These are phyloP conservation scores for Homarus gammarus DNA, from an alignment of 2,888 invertebrate species.

Conservation along the genomic window DNA sequence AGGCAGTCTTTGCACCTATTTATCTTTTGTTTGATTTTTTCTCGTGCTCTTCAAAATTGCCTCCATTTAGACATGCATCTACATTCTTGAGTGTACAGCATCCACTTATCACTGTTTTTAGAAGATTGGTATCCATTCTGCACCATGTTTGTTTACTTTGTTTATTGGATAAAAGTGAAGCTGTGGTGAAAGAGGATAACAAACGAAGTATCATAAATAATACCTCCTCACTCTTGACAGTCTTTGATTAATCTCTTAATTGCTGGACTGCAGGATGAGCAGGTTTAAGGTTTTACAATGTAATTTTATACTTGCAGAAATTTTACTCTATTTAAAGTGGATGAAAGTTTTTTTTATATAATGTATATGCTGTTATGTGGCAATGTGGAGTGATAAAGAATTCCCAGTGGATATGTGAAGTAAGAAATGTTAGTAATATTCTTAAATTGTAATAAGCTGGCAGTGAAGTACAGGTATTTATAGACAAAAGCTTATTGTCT, in stretches of 20 bases:
- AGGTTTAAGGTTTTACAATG: no score
- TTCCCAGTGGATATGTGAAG: no score
- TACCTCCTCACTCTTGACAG: background rate
- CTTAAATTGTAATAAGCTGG: no score
- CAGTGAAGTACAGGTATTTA: no score
- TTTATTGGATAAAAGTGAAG: background rate
- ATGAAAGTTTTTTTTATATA: background rate
- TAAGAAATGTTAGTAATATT: no score
- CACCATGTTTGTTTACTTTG: background rate
- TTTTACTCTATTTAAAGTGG: no score
- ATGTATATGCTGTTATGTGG: background rate
- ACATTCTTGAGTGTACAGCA: background rate
- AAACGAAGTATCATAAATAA: background rate
- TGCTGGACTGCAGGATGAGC: background rate
- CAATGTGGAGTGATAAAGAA: no score
- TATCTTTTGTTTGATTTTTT: background rate
- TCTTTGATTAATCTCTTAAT: background rate
- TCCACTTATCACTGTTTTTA: background rate
- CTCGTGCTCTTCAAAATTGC: background rate
- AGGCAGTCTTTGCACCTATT: background rate
- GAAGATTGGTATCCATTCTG: background rate
- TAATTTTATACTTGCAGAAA: background rate
- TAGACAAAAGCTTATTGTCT: no score
- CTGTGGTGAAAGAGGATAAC: background rate
- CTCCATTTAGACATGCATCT: background rate